Base-by-base conservation (phyloP, 2,797 vertebrate genomes). In the Chelonia mydas region DNA sequence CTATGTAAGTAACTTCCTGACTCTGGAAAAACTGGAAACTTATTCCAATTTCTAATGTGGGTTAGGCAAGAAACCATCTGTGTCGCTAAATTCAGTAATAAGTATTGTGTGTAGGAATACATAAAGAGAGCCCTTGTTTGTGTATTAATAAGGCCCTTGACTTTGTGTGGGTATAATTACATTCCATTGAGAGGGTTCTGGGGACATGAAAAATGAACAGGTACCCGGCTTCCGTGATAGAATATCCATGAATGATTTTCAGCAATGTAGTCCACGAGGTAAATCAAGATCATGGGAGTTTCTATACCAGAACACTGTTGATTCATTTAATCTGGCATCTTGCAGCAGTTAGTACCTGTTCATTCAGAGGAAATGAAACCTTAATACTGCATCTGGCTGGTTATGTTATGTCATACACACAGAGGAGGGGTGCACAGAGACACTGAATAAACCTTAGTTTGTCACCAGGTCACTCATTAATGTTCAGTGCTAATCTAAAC, bases 1-100 rank as follows among this genome's bases (percentile, higher is more conserved):
- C 99, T 76, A 98, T 99, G 99, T 99, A 98, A 99, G 99, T 99
- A 87, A 59, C 47, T 53, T 31, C 23, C 51, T 31, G 11, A 12
- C 1, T 3, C 50, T 27, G 83, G 49, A 41, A 19, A 28, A n/a
- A 77, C 25, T 0, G 2, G 15, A 7, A 49, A 11, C 15, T 37
- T 41, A 37, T 72, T 72, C 37, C 41, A 11, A 21, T 11, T 77
- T 49, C 28, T 49, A 49, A 28, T 77, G 5, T 3, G 21, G 7
- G 4, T 2, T 79, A 51, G 19, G 3, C 90, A 77, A 61, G 45
- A 77, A 31, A 77, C 74, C 45, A 12, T 49, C 55, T 8, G 0
- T 45, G 4, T 16, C 3, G 17, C 41, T 54, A 33, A 1, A 6
- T 33, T 27, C 78, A n/a, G 1, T 15, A 5, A 1, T 16, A 77